Conservation (phyloP, 2,888 invertebrate genomes). For the Eulithis prunata region DNA sequence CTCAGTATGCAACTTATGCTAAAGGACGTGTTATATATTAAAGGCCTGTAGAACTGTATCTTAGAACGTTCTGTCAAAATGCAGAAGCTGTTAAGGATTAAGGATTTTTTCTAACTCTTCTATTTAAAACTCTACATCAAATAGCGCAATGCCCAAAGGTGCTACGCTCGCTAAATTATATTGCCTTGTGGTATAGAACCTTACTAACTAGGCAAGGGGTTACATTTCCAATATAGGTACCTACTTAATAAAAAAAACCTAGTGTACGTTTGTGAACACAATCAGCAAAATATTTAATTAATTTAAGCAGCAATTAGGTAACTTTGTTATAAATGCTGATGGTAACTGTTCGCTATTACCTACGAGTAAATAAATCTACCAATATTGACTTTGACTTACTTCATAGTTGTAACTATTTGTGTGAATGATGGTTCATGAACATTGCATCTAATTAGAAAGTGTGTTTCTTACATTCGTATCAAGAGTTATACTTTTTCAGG, state of each 20-base stretch:
- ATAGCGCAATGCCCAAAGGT: conserved; percentile 22
- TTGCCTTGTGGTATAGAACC: conserved; percentile 10
- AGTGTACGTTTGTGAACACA: conserved; percentile 15
- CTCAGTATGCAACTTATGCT: conserved; percentile 20
- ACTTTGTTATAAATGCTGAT: conserved; percentile 26
- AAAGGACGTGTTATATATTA: conserved; percentile 24
- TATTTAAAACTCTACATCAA: conserved; percentile 24
- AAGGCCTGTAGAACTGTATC: conserved; percentile 24
- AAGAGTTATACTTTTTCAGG: conserved; percentile 44
- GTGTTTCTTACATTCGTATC: conserved; percentile 27
- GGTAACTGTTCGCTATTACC: conserved; percentile 27
- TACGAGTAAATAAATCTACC: conserved; percentile 30
- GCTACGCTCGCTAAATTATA: conserved; percentile 22
- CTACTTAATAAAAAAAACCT: neutral
- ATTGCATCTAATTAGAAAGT: conserved; percentile 27
- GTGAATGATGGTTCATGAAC: conserved; percentile 26
- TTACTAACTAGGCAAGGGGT: conserved; percentile 9
- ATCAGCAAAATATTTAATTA: conserved; percentile 7
- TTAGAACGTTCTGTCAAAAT: conserved; percentile 29
- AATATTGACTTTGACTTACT: conserved; percentile 39
- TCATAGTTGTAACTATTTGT: conserved; percentile 19
- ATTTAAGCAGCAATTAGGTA: conserved; percentile 15
- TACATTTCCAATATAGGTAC: conserved; percentile 4
- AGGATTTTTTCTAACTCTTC: conserved; percentile 34
- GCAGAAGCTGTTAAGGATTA: conserved; percentile 34